Conservation (phyloP, 2,113 vertebrate species). For the Caranx ignobilis region DNA sequence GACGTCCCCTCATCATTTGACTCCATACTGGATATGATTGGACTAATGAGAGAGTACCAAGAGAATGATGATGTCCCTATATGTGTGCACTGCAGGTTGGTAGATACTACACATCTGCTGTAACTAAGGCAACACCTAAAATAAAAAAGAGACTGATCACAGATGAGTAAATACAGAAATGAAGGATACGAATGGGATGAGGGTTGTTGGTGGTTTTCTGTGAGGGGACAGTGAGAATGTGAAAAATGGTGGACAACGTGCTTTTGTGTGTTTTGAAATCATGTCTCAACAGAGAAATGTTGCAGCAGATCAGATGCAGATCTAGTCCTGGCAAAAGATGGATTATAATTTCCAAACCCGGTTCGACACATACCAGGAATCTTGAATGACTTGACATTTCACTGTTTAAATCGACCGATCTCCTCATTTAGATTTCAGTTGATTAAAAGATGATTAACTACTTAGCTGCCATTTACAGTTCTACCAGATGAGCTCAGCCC, state of each 20-base stretch:
- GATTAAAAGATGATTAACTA: not conserved
- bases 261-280: slow-evolving; percentile 25
- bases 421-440: not conserved
- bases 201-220: not conserved
- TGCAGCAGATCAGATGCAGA: not conserved
- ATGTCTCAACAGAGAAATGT: slow-evolving; percentile 17
- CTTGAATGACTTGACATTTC: not conserved
- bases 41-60: slow-evolving; percentile 96
- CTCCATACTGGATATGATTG: slow-evolving; percentile 99
- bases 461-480: not conserved
- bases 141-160: not conserved
- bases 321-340: not conserved
- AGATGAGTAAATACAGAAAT: not conserved
- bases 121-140: not conserved
- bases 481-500: not conserved
- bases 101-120: not conserved
- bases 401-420: not conserved
- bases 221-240: slow-evolving; percentile 19
- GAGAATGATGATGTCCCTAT: slow-evolving; percentile 95
- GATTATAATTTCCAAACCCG: not conserved
- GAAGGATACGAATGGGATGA: not conserved
- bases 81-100: slow-evolving; percentile 95
- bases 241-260: slow-evolving; percentile 7
- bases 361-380: not conserved
- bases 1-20: slow-evolving; percentile 98